Evolutionary conservation across 2,113 vertebrate genomes (phyloP).

Genomic region (Cettia cetti): DNA sequence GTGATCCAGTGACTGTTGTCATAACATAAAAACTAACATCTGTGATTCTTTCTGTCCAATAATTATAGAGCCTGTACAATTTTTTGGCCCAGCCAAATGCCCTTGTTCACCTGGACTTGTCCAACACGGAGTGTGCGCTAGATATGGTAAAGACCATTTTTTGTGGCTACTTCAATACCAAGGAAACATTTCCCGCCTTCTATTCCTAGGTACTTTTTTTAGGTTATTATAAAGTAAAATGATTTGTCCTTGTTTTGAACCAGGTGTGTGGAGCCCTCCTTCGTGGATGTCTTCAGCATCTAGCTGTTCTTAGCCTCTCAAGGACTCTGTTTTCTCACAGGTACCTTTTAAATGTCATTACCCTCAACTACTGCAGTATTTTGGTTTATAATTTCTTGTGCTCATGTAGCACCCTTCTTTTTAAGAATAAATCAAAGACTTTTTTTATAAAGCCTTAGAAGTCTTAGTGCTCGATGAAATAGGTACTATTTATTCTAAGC

Average conservation of each 20-base stretch:
- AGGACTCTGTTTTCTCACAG: conserved; percentile 89
- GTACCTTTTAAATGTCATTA: conserved; percentile 51
- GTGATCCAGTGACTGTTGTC: neutral
- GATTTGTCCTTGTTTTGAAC: neutral
- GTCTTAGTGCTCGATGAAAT: neutral
- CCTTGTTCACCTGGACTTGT: conserved; percentile 88
- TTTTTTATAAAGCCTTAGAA: neutral
- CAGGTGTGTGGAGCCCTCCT: conserved; percentile 90
- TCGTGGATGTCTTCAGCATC: conserved; percentile 85
- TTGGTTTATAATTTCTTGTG: neutral
- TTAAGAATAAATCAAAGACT: neutral
- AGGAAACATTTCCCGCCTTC: neutral
- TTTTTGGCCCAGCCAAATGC: conserved; percentile 90
- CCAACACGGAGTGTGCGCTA: conserved; percentile 88
- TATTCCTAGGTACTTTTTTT: neutral
- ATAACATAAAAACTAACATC: neutral
- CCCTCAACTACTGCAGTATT: neutral
- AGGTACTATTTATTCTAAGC: neutral
- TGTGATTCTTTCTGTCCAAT: neutral
- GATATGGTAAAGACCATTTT: conserved; percentile 82
- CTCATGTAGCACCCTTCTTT: neutral
- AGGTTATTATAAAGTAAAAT: neutral
- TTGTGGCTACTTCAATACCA: neutral
- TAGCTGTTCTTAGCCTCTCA: conserved; percentile 90
- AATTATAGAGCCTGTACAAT: conserved; percentile 83